phyloP scores from a whole-genome alignment of 2,797 vertebrate species.

The Lacerta viridis region DNA sequence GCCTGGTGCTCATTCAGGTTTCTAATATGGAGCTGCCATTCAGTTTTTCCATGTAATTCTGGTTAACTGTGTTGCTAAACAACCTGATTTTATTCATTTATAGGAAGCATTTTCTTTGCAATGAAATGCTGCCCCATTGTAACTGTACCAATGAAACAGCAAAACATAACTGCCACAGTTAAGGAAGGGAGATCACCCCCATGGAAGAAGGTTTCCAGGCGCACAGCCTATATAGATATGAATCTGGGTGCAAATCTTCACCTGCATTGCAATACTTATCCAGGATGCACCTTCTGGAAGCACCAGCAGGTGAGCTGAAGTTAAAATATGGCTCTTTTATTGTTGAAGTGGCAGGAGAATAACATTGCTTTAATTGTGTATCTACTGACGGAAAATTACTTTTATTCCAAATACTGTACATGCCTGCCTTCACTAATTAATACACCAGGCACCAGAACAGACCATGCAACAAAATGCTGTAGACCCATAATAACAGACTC shows the following conservation, averaged over 20 bases:
- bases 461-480: not conserved
- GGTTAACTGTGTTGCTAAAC: not conserved
- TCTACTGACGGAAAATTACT: not conserved
- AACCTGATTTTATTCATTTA: conserved; percentile 3
- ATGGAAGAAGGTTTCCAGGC: not conserved
- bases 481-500: not conserved
- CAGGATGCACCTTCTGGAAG: not conserved
- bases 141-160: not conserved
- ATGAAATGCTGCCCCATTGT: not conserved
- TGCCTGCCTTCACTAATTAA: not conserved
- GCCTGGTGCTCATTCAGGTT: not conserved
- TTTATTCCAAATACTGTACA: not conserved
- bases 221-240: not conserved
- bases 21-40: not conserved
- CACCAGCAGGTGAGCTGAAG: not conserved
- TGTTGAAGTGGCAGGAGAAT: not conserved
- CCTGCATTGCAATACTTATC: not conserved
- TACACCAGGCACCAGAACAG: not conserved
- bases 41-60: not conserved
- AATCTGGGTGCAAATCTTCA: not conserved
- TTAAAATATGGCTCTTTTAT: not conserved
- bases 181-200: too few relatives aligned
- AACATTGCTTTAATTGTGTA: not conserved
- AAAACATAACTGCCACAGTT: not conserved
- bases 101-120: not conserved